A percentile compares a stretch with the other conserved stretches of the same genome.
Evolutionary conservation across 2,113 vertebrate species (phyloP).

Genomic region (Rhodinocichla rosea): DNA sequence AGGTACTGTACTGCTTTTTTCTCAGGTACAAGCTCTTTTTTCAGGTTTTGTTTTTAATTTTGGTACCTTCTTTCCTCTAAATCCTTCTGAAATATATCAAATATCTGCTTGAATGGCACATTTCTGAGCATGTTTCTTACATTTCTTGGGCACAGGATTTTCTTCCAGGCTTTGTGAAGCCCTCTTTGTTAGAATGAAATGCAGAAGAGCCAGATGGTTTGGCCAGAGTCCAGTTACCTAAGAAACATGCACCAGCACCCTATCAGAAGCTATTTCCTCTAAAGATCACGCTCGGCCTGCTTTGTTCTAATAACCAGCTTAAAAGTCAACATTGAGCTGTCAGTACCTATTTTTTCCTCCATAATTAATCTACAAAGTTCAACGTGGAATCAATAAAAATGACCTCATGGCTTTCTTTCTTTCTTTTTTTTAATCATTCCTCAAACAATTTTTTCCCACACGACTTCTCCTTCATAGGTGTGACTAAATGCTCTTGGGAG

Average conservation of each 20-base stretch:
- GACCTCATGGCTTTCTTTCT: neutral
- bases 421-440: neutral
- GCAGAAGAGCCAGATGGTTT: conserved; percentile 62
- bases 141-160: neutral
- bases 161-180: conserved; percentile 38
- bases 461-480: neutral
- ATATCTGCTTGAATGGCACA: neutral
- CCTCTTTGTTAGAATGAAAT: conserved; percentile 57
- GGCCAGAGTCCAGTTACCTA: conserved; percentile 42
- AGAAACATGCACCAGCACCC: conserved; percentile 15
- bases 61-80: neutral
- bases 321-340: conserved; percentile 41
- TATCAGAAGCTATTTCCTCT: conserved; percentile 54
- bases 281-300: neutral
- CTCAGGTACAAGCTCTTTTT: neutral
- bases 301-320: conserved; percentile 47
- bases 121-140: neutral
- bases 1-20: neutral
- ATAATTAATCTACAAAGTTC: conserved; percentile 35
- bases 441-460: neutral
- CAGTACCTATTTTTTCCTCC: neutral
- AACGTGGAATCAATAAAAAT: conserved; percentile 18
- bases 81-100: neutral
- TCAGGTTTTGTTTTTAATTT: neutral
- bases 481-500: neutral